These are phyloP conservation scores for Battus philenor DNA, from an alignment of 1,140 invertebrate species.

Conservation along the genomic window DNA sequence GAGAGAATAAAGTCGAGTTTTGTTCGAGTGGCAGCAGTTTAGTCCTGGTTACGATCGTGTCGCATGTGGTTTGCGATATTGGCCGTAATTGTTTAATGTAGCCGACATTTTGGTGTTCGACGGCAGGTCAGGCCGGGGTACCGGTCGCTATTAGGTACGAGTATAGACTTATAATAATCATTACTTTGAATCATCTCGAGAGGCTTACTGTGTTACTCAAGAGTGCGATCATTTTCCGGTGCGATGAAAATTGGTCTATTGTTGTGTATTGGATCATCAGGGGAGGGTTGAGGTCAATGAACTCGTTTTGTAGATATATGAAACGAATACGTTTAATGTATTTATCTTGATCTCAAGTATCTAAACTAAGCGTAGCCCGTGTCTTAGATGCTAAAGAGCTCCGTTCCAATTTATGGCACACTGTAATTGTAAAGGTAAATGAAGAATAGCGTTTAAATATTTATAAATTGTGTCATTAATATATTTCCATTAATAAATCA, in stretches of 20 bases:
- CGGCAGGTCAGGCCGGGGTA: slow-evolving; percentile 21
- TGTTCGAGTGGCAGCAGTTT: slow-evolving; percentile 1
- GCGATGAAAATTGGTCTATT: slow-evolving; percentile 9
- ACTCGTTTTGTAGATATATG: not conserved
- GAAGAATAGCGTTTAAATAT: no score
- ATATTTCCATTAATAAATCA: no score
- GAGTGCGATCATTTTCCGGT: slow-evolving; percentile 8
- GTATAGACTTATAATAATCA: slow-evolving; percentile 1
- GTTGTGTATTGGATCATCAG: not conserved
- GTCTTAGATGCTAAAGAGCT: no score
- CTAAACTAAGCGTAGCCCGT: no score
- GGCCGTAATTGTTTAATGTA: slow-evolving; percentile 49
- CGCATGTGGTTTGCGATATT: slow-evolving; percentile 31
- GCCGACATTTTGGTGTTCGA: slow-evolving; percentile 30
- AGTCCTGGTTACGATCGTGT: not conserved
- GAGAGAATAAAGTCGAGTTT: slow-evolving; percentile 21
- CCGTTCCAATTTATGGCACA: no score
- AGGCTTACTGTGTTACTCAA: slow-evolving; percentile 8
- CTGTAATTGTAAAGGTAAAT: no score
- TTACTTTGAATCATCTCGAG: not conserved
- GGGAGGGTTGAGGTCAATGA: slow-evolving; percentile 2
- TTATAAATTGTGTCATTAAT: no score
- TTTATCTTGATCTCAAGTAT: no score
- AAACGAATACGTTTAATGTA: not conserved
- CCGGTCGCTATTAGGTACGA: slow-evolving; percentile 8